Conservation (phyloP, 2,113 vertebrate species). For the Bufo gargarizans region DNA sequence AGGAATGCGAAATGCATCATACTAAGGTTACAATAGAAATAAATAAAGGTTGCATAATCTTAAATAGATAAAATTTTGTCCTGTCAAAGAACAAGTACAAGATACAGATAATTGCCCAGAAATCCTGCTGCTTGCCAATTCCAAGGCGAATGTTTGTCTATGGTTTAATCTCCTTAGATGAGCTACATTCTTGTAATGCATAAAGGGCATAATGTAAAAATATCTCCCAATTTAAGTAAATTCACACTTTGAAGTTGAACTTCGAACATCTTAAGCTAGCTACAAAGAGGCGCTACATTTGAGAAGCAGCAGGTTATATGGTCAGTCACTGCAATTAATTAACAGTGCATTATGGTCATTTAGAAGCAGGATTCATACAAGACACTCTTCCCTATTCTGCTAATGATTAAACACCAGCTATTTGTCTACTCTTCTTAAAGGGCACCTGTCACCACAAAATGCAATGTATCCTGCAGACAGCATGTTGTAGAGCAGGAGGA, state of each 20-base stretch:
- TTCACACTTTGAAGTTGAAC: conserved; percentile 5
- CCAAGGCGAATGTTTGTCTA: conserved; percentile 29
- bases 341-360: too few species aligned
- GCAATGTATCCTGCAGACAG: too few species aligned
- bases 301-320: neutral
- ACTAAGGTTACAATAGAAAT: neutral
- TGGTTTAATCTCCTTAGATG: conserved; percentile 41
- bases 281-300: conserved; percentile 8
- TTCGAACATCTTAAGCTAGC: conserved; percentile 1
- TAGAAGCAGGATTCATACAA: too few species aligned
- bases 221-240: conserved; percentile 21
- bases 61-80: conserved; percentile 5
- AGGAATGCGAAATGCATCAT: neutral
- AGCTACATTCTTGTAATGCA: conserved; percentile 11
- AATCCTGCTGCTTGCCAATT: conserved; percentile 17
- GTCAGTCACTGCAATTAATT: too few species aligned
- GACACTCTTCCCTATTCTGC: too few species aligned
- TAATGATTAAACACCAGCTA: too few species aligned
- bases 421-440: too few species aligned
- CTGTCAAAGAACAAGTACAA: conserved; percentile 20
- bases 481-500: too few species aligned
- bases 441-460: too few species aligned
- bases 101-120: conserved; percentile 31
- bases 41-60: neutral
- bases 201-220: conserved; percentile 15